Evolutionary conservation across 2,797 vertebrate species (phyloP), one percentile per base, ranked within the genome.

Genomic region (Xenentodon cancila): DNA sequence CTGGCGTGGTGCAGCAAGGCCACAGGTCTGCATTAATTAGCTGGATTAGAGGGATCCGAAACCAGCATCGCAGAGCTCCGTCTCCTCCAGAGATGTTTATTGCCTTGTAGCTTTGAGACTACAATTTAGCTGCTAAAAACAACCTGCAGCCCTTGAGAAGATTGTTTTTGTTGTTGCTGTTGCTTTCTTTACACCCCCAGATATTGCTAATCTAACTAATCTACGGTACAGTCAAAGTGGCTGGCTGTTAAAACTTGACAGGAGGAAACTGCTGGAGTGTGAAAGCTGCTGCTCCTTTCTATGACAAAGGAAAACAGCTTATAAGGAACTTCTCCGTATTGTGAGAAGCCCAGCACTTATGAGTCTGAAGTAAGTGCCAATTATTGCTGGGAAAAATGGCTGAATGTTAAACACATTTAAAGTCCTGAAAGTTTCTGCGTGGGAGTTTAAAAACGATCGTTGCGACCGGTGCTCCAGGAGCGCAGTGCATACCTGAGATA

Each of bases 21-120:
- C 52, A 37, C 49, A 9, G 74, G 48, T 72, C 60, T 8, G 7
- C 15, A 11, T 42, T 56, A 73, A 86, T 87, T 76, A 82, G 57
- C 22, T 3, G 1, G 20, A 69, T 54, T 72, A 68, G 46, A 73
- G 30, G 60, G 59, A 65, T 60, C 55, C n/a, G 40, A 54, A 64
- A 55, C 0, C 8, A 71, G 30, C 12, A 3, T 73, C 56, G 30
- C 58, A 59, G 66, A 52, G 34, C 51, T 64, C 64, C 2, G 1
- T 71, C 57, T 46, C 54, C 57, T 60, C 52, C 25, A 19, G 27
- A 55, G 45, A 30, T 61, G 61, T 78, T 80, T 72, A 68, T 61
- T 58, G 42, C 73, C 63, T 20, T 15, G 34, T 44, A 67, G 65
- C 47, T 74, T 42, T 51, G 54, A 55, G 66, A 64, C 65, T 60